Evolutionary conservation across 1,140 invertebrate species (phyloP).

Genomic region (Bombus breviceps): DNA sequence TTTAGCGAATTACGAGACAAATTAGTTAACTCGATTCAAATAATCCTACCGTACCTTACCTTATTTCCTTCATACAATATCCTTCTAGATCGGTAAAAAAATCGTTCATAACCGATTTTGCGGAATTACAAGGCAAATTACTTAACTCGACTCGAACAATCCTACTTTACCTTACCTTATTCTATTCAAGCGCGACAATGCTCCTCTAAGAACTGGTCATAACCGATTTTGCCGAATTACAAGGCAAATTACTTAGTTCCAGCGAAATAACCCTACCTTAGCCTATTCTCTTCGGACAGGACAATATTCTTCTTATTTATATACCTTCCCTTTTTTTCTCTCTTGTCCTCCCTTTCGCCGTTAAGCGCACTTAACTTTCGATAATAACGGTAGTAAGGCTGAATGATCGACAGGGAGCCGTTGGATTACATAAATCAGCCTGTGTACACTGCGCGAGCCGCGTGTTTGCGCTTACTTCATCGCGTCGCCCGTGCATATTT

Average conservation of each 20-base stretch:
- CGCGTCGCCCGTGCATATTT: slow-evolving; percentile 8
- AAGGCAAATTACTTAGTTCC: not conserved
- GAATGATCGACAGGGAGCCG: slow-evolving; percentile 28
- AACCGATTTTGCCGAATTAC: not conserved
- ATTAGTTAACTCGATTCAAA: no score
- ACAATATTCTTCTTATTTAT: not conserved
- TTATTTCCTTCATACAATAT: no score
- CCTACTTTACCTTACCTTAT: no score
- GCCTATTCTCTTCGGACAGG: not conserved
- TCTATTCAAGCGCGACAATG: not conserved
- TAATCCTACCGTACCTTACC: no score
- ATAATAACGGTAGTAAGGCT: slow-evolving; percentile 14
- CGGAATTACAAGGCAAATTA: no score
- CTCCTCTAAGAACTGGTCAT: not conserved
- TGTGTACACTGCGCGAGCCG: slow-evolving; percentile 17
- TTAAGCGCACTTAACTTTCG: slow-evolving; percentile 13
- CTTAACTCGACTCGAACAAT: no score
- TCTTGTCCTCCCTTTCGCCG: not conserved
- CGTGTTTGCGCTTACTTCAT: slow-evolving; percentile 42
- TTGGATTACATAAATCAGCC: slow-evolving; percentile 35
- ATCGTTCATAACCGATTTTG: no score
- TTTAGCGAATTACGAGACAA: no score
- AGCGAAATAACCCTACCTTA: not conserved
- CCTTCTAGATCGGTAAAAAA: no score
- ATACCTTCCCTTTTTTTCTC: not conserved